Conservation (phyloP, 1,140 invertebrate species). For the Drosophila willistoni region DNA sequence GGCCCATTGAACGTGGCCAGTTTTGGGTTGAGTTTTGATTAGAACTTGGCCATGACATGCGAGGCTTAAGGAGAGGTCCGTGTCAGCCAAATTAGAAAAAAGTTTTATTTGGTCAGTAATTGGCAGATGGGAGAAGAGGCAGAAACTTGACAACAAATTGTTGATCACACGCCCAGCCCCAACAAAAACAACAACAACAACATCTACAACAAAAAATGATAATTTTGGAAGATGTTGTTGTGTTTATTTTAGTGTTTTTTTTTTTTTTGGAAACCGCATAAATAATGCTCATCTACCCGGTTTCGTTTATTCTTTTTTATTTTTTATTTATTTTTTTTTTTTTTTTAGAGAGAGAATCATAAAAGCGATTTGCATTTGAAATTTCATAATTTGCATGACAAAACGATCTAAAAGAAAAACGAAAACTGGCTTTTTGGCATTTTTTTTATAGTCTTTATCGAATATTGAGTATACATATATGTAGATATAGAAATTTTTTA, state of each 20-base stretch:
- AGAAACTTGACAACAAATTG: constrained; percentile 50
- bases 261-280: constrained; percentile 1
- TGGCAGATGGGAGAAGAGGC: constrained; percentile 36
- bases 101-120: constrained; percentile 59
- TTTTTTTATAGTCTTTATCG: constrained; percentile 7
- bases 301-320: constrained; percentile 17
- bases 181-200: neutral
- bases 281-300: constrained; percentile 21
- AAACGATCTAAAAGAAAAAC: constrained; percentile 21
- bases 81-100: constrained; percentile 61
- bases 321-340: too few relatives aligned
- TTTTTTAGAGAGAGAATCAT: constrained; percentile 23
- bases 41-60: constrained; percentile 59
- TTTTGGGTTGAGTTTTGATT: constrained; percentile 34
- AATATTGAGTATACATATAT: neutral
- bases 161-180: constrained; percentile 1
- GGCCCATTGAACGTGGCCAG: constrained; percentile 6
- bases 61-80: constrained; percentile 33
- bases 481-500: constrained; percentile 27
- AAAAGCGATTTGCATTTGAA: constrained; percentile 46
- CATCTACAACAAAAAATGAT: neutral
- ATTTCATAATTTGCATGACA: constrained; percentile 56
- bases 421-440: constrained; percentile 13
- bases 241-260: neutral
- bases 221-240: neutral